phyloP scores from a whole-genome alignment of 2,113 vertebrate genomes.

The Papio anubis region DNA sequence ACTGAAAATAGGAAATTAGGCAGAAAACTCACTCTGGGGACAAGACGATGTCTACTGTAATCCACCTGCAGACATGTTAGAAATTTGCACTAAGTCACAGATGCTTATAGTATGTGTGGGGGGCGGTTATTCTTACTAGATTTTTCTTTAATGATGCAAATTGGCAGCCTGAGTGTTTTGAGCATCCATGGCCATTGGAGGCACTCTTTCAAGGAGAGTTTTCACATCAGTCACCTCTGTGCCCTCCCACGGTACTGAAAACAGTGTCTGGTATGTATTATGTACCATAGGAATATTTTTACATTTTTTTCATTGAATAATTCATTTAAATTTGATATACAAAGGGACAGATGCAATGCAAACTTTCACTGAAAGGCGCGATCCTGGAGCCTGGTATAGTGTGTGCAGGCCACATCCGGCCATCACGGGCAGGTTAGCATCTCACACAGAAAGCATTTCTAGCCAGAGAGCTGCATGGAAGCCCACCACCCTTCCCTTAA shows the following conservation, averaged over 20 bases:
- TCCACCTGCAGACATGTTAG: not conserved
- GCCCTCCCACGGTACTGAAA: not conserved
- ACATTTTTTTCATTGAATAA: not conserved
- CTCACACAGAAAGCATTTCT: not conserved
- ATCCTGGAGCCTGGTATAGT: not conserved
- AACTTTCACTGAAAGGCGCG: not conserved
- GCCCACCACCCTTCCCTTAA: not conserved
- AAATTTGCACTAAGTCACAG: not conserved
- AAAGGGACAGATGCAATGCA: not conserved
- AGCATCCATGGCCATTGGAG: not conserved
- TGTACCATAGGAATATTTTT: not conserved
- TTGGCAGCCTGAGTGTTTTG: not conserved
- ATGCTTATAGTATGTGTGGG: not conserved
- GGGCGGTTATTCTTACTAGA: not conserved
- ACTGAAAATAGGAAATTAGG: not conserved
- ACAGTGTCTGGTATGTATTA: not conserved
- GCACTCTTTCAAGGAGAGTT: not conserved
- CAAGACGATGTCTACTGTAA: not conserved
- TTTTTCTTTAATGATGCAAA: not conserved
- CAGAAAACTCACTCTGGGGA: not conserved
- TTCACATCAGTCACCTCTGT: not conserved
- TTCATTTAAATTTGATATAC: slow-evolving; percentile 47
- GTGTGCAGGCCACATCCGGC: not conserved
- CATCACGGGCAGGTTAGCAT: no score
- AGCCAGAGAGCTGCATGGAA: not conserved